phyloP scores from a whole-genome alignment of 1,140 invertebrate genomes.

The Zaprionus africanus region DNA sequence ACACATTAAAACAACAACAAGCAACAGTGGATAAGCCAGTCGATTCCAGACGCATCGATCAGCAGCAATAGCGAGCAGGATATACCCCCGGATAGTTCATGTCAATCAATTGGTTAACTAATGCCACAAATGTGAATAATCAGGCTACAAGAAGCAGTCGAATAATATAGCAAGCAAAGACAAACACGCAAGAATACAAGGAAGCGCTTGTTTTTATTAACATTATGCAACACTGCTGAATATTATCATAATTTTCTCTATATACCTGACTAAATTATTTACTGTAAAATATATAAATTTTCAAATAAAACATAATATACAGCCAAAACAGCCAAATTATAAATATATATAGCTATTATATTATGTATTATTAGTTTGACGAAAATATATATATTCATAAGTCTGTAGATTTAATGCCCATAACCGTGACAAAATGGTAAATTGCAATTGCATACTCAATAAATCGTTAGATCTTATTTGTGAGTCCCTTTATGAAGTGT shows the following conservation, averaged over 20 bases:
- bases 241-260: constrained; percentile 58
- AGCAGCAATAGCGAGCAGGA: constrained; percentile 7
- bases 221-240: constrained; percentile 47
- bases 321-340: constrained; percentile 46
- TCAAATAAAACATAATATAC: constrained; percentile 77
- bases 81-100: constrained; percentile 27
- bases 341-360: constrained; percentile 23
- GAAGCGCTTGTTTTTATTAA: constrained; percentile 34
- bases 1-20: constrained; percentile 7
- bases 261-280: constrained; percentile 77
- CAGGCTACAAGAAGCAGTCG: neutral
- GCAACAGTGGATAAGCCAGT: neutral
- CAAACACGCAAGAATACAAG: neutral
- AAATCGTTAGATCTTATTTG: neutral
- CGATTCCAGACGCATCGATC: constrained; percentile 17
- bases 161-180: constrained; percentile 23
- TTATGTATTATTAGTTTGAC: constrained; percentile 33
- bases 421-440: neutral
- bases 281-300: constrained; percentile 74
- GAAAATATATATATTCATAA: constrained; percentile 29
- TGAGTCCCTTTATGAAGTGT: neutral
- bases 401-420: neutral
- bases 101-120: constrained; percentile 29
- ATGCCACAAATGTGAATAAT: constrained; percentile 23
- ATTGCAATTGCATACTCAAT: neutral